Evolutionary conservation across 1,140 invertebrate species (phyloP).

Genomic region (Andrena cerasifolii): DNA sequence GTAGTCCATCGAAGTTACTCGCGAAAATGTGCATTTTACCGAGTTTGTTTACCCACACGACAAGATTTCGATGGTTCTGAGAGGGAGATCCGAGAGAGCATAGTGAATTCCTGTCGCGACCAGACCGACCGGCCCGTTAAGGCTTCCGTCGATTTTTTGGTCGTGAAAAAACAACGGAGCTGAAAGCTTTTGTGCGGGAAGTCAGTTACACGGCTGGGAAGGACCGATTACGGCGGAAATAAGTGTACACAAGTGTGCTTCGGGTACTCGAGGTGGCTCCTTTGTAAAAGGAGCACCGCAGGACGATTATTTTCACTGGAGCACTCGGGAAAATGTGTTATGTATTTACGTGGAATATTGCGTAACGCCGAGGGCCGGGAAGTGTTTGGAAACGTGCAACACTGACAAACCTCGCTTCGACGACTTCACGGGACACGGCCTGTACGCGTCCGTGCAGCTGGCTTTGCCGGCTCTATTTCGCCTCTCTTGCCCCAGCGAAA

Average conservation of each 20-base stretch:
- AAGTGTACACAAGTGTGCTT: conserved; percentile 41
- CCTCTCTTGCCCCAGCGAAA: conserved; percentile 57
- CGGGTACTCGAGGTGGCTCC: conserved; percentile 36
- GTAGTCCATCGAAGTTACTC: conserved; percentile 38
- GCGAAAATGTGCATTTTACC: conserved; percentile 65
- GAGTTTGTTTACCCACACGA: conserved; percentile 63
- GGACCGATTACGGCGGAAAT: neutral
- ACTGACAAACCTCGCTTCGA: conserved; percentile 47
- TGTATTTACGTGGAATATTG: conserved; percentile 74
- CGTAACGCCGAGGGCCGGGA: conserved; percentile 68
- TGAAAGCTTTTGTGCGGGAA: conserved; percentile 40
- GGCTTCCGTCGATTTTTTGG: conserved; percentile 67
- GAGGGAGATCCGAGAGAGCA: conserved; percentile 54
- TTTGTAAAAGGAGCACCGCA: conserved; percentile 57
- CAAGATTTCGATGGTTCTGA: conserved; percentile 63
- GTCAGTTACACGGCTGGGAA: conserved; percentile 20
- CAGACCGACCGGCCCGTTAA: conserved; percentile 72
- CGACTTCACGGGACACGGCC: conserved; percentile 35
- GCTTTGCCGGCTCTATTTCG: conserved; percentile 60
- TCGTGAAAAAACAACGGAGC: conserved; percentile 54
- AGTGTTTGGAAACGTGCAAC: conserved; percentile 62
- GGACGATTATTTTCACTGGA: conserved; percentile 59
- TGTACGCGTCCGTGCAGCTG: conserved; percentile 46
- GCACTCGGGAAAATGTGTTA: conserved; percentile 61
- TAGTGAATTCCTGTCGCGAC: conserved; percentile 68